phyloP scores from a whole-genome alignment of 2,888 invertebrate genomes.

The Pseudoips prasinana region DNA sequence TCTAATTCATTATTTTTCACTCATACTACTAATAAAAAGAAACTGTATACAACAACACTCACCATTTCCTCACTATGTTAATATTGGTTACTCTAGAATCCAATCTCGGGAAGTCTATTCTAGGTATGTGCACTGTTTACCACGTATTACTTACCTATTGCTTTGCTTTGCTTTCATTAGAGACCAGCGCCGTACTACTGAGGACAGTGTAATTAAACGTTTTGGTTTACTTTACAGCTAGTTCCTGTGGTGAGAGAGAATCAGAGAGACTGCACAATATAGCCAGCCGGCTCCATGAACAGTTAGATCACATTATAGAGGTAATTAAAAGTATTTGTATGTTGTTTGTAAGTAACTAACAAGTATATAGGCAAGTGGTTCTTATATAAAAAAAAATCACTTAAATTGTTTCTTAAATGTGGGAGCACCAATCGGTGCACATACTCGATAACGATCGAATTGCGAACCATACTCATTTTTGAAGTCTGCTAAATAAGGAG shows the following conservation, averaged over 20 bases:
- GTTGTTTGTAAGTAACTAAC: too few species aligned
- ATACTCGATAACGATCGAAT: too few species aligned
- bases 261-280: conserved; percentile 95
- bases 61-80: not conserved
- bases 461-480: too few species aligned
- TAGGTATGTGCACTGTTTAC: not conserved
- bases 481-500: too few species aligned
- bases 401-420: too few species aligned
- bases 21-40: too few species aligned
- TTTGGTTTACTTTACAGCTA: conserved; percentile 53
- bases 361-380: too few species aligned
- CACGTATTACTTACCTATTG: conserved; percentile 3
- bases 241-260: conserved; percentile 84
- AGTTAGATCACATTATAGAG: conserved; percentile 99
- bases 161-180: conserved; percentile 1
- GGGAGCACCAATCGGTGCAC: too few species aligned
- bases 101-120: not conserved
- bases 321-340: too few species aligned
- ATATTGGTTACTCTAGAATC: conserved; percentile 26
- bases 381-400: too few species aligned
- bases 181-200: not conserved
- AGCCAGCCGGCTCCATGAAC: conserved; percentile 97
- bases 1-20: too few species aligned
- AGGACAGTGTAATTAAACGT: not conserved
- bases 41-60: too few species aligned